Evolutionary conservation across 2,797 vertebrate genomes (phyloP).

Genomic region (Taenioides sp.): DNA sequence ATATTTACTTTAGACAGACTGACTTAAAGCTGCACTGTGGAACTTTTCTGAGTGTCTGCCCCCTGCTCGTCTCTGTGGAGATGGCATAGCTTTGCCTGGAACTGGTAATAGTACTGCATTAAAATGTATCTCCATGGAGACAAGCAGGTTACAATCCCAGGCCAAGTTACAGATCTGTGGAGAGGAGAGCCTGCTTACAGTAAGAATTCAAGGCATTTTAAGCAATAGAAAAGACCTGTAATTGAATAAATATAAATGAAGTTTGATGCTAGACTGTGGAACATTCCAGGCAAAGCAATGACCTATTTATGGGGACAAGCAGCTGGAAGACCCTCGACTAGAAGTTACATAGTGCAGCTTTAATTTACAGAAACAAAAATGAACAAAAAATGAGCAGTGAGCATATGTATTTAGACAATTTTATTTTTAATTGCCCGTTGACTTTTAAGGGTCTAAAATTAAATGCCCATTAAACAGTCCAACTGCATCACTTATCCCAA

Average conservation of each 20-base stretch:
- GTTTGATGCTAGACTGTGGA: neutral
- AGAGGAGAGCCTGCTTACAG: neutral
- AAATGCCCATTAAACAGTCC: conserved; percentile 3
- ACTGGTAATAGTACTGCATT: neutral
- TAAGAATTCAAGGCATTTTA: too few relatives aligned
- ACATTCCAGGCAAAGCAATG: neutral
- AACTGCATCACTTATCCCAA: neutral
- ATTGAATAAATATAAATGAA: neutral
- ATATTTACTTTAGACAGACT: neutral
- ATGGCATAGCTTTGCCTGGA: neutral
- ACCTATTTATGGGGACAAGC: neutral
- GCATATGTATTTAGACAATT: neutral
- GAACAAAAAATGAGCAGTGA: neutral
- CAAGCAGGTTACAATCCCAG: neutral
- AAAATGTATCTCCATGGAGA: neutral
- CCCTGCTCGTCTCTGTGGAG: neutral
- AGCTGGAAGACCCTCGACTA: neutral
- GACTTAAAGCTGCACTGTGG: neutral
- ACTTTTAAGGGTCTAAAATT: neutral
- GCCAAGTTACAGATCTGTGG: too few relatives aligned
- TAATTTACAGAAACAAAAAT: neutral
- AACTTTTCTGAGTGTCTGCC: neutral
- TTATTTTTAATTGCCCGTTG: neutral
- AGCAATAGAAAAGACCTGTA: too few relatives aligned
- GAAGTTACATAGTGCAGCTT: neutral